Evolutionary conservation across 1,140 invertebrate genomes (phyloP).

Genomic region (Drosophila tropicalis): DNA sequence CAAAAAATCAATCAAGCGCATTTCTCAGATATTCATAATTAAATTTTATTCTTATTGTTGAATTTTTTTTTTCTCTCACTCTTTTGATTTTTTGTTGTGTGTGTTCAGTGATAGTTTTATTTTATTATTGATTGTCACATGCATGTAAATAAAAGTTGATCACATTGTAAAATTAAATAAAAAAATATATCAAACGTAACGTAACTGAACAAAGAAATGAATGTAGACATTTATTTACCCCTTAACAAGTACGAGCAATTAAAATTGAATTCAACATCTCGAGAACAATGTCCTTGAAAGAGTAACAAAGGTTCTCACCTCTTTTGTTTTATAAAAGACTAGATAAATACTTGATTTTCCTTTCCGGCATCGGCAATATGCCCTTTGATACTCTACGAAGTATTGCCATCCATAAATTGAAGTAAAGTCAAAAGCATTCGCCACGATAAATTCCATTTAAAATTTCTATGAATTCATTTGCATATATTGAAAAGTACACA

Average conservation of each 20-base stretch:
- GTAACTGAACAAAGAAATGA: too few relatives aligned
- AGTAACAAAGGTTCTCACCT: too few relatives aligned
- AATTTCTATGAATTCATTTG: constrained; percentile 4
- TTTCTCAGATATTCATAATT: constrained; percentile 54
- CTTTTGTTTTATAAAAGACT: too few relatives aligned
- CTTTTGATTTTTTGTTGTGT: constrained; percentile 17
- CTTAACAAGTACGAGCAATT: too few relatives aligned
- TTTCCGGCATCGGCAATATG: neutral
- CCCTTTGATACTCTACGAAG: neutral
- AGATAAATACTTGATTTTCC: too few relatives aligned
- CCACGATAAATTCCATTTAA: constrained; percentile 4
- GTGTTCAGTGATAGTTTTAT: neutral
- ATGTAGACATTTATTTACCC: too few relatives aligned
- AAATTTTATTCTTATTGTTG: constrained; percentile 49
- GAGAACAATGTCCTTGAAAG: too few relatives aligned
- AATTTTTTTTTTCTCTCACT: constrained; percentile 20
- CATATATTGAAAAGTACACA: constrained; percentile 1
- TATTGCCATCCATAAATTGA: neutral
- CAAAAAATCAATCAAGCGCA: constrained; percentile 40
- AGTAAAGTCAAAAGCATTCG: neutral
- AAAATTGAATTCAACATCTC: too few relatives aligned
- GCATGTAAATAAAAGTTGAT: constrained; percentile 8
- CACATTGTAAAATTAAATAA: constrained; percentile 28
- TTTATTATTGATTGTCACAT: constrained; percentile 9
- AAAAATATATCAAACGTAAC: constrained; percentile 13